Conservation (phyloP, 2,797 vertebrate species). For the Epinephelus coioides region DNA sequence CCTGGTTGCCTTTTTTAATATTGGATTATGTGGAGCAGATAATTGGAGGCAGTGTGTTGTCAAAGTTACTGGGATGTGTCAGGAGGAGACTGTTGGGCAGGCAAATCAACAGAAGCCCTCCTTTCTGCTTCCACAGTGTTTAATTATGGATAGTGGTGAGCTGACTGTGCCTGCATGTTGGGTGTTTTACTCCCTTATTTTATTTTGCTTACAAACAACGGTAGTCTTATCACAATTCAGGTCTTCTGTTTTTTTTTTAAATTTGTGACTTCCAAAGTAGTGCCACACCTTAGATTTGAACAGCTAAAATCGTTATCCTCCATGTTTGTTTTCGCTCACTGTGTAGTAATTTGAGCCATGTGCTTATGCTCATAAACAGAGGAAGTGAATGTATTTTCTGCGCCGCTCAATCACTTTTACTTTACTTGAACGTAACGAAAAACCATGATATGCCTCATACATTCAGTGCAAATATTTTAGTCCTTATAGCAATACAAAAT, state of each 20-base stretch:
- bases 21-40: conserved; percentile 10
- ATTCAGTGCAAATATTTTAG: background rate
- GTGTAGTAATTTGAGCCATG: conserved; percentile 7
- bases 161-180: background rate
- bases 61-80: background rate
- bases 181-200: background rate
- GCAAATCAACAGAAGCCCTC: conserved; percentile 19
- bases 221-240: background rate
- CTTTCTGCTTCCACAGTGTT: background rate
- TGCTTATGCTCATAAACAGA: conserved; percentile 24
- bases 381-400: conserved; percentile 4
- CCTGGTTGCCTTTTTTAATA: background rate
- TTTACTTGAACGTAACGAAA: background rate
- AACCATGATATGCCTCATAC: background rate
- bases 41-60: conserved; percentile 3
- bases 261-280: background rate
- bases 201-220: background rate
- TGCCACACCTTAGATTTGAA: conserved; percentile 9
- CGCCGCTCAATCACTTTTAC: background rate
- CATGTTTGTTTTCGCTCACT: conserved; percentile 11
- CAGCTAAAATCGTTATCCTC: background rate
- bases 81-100: background rate
- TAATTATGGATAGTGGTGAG: background rate
- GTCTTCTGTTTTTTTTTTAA: background rate
- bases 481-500: background rate